Evolutionary conservation across 2,113 vertebrate species (phyloP).

Genomic region (Hippocampus mohnikei): DNA sequence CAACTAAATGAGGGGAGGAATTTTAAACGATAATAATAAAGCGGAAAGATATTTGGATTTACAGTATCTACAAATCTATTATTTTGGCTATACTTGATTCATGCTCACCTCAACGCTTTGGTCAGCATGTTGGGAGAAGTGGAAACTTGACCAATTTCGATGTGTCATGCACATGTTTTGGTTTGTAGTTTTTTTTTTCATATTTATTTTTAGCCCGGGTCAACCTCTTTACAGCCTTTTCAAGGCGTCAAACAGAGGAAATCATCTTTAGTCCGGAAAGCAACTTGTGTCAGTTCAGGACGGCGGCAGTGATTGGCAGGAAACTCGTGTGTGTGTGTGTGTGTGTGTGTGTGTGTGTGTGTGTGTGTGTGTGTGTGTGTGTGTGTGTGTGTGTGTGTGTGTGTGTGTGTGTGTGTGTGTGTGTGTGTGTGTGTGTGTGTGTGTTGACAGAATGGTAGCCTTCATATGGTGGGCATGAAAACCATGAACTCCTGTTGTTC

Average conservation of each 20-base stretch:
- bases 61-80: not conserved
- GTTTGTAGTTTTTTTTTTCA: slow-evolving; percentile 23
- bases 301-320: slow-evolving; percentile 45
- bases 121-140: slow-evolving; percentile 14
- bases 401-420: slow-evolving; percentile 13
- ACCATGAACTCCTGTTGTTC: not conserved
- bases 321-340: slow-evolving; percentile 47
- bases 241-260: slow-evolving; percentile 72
- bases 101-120: slow-evolving; percentile 6
- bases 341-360: slow-evolving; percentile 14
- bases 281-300: slow-evolving; percentile 62
- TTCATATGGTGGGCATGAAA: not conserved
- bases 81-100: not conserved
- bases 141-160: slow-evolving; percentile 47
- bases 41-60: not conserved
- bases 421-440: slow-evolving; percentile 13
- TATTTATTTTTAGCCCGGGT: slow-evolving; percentile 13
- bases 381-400: slow-evolving; percentile 23
- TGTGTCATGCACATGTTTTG: slow-evolving; percentile 32
- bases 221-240: slow-evolving; percentile 52
- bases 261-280: slow-evolving; percentile 73
- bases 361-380: slow-evolving; percentile 11
- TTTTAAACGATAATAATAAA: too few relatives aligned
- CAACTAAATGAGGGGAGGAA: too few relatives aligned
- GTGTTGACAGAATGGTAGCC: not conserved